phyloP scores from a whole-genome alignment of 2,113 vertebrate genomes.

The Sebastes fasciatus region DNA sequence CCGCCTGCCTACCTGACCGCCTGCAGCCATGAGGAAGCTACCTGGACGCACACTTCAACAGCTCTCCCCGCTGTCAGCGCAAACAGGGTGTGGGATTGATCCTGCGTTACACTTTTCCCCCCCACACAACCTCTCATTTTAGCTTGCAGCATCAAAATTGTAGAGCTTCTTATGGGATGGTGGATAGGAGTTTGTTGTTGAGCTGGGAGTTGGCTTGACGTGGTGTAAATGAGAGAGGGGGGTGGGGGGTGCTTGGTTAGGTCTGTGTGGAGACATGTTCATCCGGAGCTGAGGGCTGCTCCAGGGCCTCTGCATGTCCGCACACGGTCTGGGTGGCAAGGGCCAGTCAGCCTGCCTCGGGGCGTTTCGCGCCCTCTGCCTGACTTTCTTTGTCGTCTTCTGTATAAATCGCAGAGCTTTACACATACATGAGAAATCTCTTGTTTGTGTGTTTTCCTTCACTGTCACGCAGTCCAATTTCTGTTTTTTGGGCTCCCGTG shows the following conservation, averaged over 20 bases:
- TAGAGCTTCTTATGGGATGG: constrained; percentile 66
- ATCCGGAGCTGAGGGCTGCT: constrained; percentile 74
- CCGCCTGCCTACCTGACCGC: constrained; percentile 70
- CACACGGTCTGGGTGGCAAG: constrained; percentile 81
- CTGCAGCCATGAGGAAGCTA: constrained; percentile 73
- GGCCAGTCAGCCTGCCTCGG: constrained; percentile 85
- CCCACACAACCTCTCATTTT: constrained; percentile 54
- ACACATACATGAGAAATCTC: constrained; percentile 34
- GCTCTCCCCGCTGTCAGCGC: constrained; percentile 70
- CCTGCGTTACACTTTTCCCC: constrained; percentile 47
- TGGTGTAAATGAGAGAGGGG: constrained; percentile 83
- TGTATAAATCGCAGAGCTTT: constrained; percentile 54
- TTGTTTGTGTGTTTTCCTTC: constrained; percentile 39
- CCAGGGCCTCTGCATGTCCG: constrained; percentile 64
- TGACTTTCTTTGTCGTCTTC: constrained; percentile 69
- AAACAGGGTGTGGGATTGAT: constrained; percentile 67
- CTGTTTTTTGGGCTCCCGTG: constrained; percentile 1
- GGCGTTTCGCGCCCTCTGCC: constrained; percentile 81
- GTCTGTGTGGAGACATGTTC: constrained; percentile 86
- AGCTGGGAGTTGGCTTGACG: constrained; percentile 72
- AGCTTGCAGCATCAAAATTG: constrained; percentile 70
- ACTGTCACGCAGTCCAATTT: constrained; percentile 6
- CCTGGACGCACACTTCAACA: constrained; percentile 68
- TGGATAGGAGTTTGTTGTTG: constrained; percentile 64
- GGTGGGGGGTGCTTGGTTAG: constrained; percentile 57